Conservation (phyloP, 2,113 vertebrate species). For the Platysternon megacephalum region DNA sequence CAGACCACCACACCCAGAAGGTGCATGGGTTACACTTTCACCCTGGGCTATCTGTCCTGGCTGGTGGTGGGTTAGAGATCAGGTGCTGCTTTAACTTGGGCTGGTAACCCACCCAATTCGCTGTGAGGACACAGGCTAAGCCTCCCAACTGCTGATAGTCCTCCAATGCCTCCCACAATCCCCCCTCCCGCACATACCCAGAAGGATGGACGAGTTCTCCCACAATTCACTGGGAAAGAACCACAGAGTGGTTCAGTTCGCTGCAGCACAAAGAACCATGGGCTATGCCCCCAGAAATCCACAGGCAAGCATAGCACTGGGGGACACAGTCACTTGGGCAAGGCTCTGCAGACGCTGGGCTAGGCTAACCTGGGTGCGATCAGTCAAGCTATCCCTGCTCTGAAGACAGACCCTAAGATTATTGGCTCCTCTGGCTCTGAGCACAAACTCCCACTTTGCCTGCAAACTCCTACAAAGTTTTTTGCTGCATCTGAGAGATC, state of each 20-base stretch:
- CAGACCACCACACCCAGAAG: no score
- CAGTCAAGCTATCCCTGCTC: no score
- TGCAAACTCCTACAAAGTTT: background rate
- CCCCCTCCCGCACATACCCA: no score
- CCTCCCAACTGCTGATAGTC: background rate
- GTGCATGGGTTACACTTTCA: background rate
- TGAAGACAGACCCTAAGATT: no score
- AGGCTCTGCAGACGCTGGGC: no score
- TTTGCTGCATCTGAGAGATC: background rate
- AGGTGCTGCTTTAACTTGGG: background rate
- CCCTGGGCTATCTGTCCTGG: background rate
- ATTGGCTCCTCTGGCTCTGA: no score
- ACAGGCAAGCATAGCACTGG: background rate
- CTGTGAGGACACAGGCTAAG: background rate
- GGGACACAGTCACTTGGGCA: no score
- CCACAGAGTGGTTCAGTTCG: background rate
- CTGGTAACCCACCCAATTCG: background rate
- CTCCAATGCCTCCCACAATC: background rate
- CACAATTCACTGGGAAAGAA: background rate
- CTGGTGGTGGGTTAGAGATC: background rate
- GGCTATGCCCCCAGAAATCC: background rate
- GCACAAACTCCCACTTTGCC: no score
- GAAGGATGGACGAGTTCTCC: background rate
- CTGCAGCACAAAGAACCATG: background rate
- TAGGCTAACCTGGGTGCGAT: no score